phyloP scores from a whole-genome alignment of 2,888 invertebrate species.

The Macaria liturata region DNA sequence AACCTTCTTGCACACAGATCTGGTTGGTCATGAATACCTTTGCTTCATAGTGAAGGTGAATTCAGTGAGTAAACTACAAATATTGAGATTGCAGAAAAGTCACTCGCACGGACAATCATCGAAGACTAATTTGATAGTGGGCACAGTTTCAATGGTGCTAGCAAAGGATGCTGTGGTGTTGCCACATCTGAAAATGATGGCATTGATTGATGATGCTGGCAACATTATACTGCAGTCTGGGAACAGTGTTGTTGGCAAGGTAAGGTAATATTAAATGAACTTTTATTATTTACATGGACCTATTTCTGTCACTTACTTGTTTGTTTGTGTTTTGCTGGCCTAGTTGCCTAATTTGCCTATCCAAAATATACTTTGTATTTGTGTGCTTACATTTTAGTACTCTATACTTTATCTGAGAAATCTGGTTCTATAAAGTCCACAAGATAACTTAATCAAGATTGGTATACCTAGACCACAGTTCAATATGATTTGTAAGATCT shows the following conservation, averaged over 20 bases:
- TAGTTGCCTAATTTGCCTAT: too few relatives aligned
- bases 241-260: slow-evolving; percentile 90
- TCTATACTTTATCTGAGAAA: too few relatives aligned
- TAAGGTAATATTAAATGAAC: slow-evolving; percentile 33
- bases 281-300: background rate
- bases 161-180: slow-evolving; percentile 94
- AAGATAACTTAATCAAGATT: too few relatives aligned
- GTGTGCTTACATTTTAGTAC: too few relatives aligned
- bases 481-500: too few relatives aligned
- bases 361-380: too few relatives aligned
- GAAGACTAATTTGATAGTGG: slow-evolving; percentile 88
- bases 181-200: slow-evolving; percentile 92
- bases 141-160: slow-evolving; percentile 86
- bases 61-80: slow-evolving; percentile 82
- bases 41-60: slow-evolving; percentile 86
- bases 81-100: slow-evolving; percentile 86
- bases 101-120: slow-evolving; percentile 71
- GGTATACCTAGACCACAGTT: too few relatives aligned
- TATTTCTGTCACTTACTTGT: too few relatives aligned
- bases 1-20: slow-evolving; percentile 92
- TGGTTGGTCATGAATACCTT: slow-evolving; percentile 92
- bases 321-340: too few relatives aligned
- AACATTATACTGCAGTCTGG: slow-evolving; percentile 94
- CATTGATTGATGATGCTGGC: slow-evolving; percentile 90
- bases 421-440: too few relatives aligned